Conservation (phyloP, 2,113 vertebrate species). For the Turnix velox region DNA sequence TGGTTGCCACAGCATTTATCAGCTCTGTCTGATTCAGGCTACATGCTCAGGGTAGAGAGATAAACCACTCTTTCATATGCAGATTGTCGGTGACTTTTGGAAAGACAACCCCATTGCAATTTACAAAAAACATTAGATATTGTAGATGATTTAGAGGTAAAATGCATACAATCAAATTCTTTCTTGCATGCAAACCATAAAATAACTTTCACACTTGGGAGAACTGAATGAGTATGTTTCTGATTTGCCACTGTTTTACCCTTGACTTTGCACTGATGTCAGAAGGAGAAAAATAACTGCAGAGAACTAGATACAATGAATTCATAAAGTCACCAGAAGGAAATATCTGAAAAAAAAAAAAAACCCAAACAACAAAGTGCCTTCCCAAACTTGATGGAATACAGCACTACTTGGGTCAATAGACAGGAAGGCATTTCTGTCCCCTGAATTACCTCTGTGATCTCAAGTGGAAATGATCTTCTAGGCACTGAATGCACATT, state of each 20-base stretch:
- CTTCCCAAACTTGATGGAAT: neutral
- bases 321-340: neutral
- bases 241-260: constrained; percentile 28
- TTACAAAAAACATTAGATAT: neutral
- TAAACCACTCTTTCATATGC: neutral
- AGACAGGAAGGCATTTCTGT: neutral
- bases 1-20: neutral
- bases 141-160: neutral
- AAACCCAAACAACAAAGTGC: too few relatives aligned
- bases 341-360: neutral
- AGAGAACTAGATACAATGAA: neutral
- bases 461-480: constrained; percentile 44
- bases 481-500: neutral
- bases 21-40: neutral
- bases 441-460: constrained; percentile 35
- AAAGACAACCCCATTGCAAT: neutral
- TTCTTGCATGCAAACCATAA: constrained; percentile 41
- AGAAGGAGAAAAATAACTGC: constrained; percentile 20
- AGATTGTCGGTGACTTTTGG: neutral
- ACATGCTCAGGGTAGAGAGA: neutral
- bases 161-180: constrained; percentile 6
- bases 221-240: constrained; percentile 6
- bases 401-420: constrained; percentile 25
- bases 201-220: constrained; percentile 52
- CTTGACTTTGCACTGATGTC: constrained; percentile 45